phyloP scores from a whole-genome alignment of 2,113 vertebrate species.

The Pangasianodon hypophthalmus region DNA sequence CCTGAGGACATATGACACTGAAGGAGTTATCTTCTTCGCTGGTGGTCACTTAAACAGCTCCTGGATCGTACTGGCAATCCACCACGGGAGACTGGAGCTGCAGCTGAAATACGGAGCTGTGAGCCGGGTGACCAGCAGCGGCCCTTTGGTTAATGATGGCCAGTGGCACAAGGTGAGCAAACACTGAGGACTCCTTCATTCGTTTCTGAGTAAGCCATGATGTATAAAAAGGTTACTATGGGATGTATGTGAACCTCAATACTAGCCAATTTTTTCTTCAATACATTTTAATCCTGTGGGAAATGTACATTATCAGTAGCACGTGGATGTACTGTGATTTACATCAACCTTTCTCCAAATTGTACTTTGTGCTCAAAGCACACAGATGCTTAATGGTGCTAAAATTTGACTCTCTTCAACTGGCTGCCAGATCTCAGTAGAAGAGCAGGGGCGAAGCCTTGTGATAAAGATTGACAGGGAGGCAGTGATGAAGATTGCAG shows the following conservation, averaged over 20 bases:
- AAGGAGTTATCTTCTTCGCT: slow-evolving; percentile 95
- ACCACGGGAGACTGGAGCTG: slow-evolving; percentile 87
- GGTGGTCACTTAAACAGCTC: slow-evolving; percentile 88
- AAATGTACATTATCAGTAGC: not conserved
- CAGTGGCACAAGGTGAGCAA: slow-evolving; percentile 88
- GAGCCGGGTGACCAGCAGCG: slow-evolving; percentile 88
- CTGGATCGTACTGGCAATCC: slow-evolving; percentile 90
- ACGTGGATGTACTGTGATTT: not conserved
- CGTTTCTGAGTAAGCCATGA: not conserved
- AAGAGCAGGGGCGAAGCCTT: slow-evolving; percentile 87
- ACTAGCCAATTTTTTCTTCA: not conserved
- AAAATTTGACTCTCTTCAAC: not conserved
- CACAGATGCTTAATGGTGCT: not conserved
- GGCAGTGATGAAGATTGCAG: slow-evolving; percentile 96
- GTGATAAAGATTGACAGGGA: slow-evolving; percentile 93
- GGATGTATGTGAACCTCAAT: not conserved
- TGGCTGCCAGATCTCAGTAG: slow-evolving; percentile 85
- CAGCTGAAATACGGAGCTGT: slow-evolving; percentile 85
- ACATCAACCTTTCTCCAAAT: not conserved
- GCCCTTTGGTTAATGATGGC: slow-evolving; percentile 85
- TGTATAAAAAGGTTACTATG: not conserved
- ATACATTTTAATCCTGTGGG: not conserved
- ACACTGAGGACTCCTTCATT: not conserved
- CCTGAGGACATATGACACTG: slow-evolving; percentile 91
- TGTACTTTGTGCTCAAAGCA: not conserved